Conservation (phyloP, 2,113 vertebrate species). For the Brachionichthys hirsutus region DNA sequence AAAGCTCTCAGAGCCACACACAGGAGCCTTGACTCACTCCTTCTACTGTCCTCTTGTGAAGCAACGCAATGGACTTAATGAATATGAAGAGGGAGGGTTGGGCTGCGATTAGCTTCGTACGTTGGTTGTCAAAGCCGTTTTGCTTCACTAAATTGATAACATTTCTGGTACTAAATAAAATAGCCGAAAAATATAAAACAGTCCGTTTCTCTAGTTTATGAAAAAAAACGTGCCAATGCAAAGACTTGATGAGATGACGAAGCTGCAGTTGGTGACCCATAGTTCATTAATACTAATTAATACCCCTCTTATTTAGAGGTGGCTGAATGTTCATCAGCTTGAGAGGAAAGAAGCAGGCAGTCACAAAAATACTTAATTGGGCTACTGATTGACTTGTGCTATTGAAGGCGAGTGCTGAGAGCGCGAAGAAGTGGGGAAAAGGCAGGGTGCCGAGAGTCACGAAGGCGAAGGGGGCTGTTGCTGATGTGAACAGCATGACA, state of each 20-base stretch:
- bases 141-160: constrained; percentile 5
- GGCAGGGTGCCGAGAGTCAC: constrained; percentile 25
- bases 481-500: constrained; percentile 54
- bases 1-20: constrained; percentile 68
- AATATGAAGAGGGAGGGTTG: constrained; percentile 15
- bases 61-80: constrained; percentile 36
- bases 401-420: constrained; percentile 62
- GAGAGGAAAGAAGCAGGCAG: constrained; percentile 60
- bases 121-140: constrained; percentile 22
- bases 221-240: constrained; percentile 9
- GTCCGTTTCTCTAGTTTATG: constrained; percentile 14
- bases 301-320: constrained; percentile 71
- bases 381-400: constrained; percentile 74
- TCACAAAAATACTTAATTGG: constrained; percentile 75
- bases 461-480: constrained; percentile 37
- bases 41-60: constrained; percentile 49
- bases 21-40: constrained; percentile 63
- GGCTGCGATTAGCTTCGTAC: constrained; percentile 8
- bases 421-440: constrained; percentile 42
- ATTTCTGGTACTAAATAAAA: constrained; percentile 7
- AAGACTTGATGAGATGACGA: constrained; percentile 23
- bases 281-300: constrained; percentile 67
- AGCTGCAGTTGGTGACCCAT: constrained; percentile 34
- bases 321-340: constrained; percentile 66
- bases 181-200: too few relatives aligned